A percentile compares a stretch with the other conserved stretches of the same genome.
Evolutionary conservation across 2,797 vertebrate species (phyloP).

Genomic region (Hafferia zeledoni): DNA sequence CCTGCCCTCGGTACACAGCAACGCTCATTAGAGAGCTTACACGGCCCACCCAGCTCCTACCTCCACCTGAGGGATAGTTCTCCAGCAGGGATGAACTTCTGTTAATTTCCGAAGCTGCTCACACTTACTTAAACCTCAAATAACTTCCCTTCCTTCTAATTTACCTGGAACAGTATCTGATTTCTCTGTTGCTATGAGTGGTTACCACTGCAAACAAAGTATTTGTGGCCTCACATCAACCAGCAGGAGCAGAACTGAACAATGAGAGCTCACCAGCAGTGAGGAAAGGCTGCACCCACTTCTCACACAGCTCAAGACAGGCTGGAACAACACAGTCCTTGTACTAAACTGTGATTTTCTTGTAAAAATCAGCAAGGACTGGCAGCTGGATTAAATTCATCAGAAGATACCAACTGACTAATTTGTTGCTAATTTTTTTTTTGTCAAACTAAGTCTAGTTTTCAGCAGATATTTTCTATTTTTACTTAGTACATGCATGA

Average conservation of each 20-base stretch:
- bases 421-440: accelerated
- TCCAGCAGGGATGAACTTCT: too few species aligned
- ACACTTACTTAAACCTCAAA: background rate
- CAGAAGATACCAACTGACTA: background rate
- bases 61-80: too few species aligned
- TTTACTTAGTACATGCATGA: background rate
- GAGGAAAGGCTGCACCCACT: background rate
- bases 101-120: background rate
- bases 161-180: background rate
- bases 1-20: background rate
- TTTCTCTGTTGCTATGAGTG: background rate
- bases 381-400: background rate
- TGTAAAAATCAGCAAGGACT: background rate
- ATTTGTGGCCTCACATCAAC: background rate
- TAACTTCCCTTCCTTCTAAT: background rate
- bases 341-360: background rate
- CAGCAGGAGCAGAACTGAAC: background rate
- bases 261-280: background rate
- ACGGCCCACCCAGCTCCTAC: background rate
- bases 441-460: background rate
- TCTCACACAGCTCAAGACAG: background rate
- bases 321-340: background rate
- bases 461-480: background rate
- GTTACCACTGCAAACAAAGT: background rate
- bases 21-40: background rate